Evolutionary conservation across 2,797 vertebrate genomes (phyloP).

Genomic region (Coranthus polyacanthus): DNA sequence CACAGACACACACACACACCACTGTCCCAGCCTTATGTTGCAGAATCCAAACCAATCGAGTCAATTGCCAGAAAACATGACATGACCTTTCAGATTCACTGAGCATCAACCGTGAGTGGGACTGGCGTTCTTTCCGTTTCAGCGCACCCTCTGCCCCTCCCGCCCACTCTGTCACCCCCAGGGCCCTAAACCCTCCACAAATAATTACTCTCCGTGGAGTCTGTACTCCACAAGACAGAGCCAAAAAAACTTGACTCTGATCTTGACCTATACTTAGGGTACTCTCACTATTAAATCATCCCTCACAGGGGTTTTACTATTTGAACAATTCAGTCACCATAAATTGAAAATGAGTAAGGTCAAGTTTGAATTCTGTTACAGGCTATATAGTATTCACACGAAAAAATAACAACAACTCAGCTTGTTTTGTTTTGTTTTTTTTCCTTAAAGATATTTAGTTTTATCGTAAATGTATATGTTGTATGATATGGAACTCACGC

Average conservation of each 20-base stretch:
- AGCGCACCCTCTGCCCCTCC: slow-evolving; percentile 88
- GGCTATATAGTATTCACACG: background rate
- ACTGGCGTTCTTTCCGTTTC: slow-evolving; percentile 94
- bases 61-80: slow-evolving; percentile 99
- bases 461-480: no score
- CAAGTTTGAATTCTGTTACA: slow-evolving; percentile 52
- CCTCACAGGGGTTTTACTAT: slow-evolving; percentile 70
- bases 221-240: slow-evolving; percentile 89
- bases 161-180: slow-evolving; percentile 80
- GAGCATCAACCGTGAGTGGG: slow-evolving; percentile 92
- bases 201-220: slow-evolving; percentile 93
- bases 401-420: background rate
- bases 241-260: slow-evolving; percentile 86
- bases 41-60: slow-evolving; percentile 95
- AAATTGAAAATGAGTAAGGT: slow-evolving; percentile 65
- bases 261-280: slow-evolving; percentile 87
- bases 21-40: slow-evolving; percentile 90
- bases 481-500: no score
- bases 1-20: slow-evolving; percentile 32
- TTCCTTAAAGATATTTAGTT: slow-evolving; percentile 2
- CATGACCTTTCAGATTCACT: slow-evolving; percentile 98
- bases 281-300: slow-evolving; percentile 73
- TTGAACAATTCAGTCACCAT: slow-evolving; percentile 66
- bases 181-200: slow-evolving; percentile 94
- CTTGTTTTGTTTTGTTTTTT: background rate